A percentile compares a stretch with the other conserved stretches of the same genome.
phyloP scores from a whole-genome alignment of 2,888 invertebrate species.

The Drosophila setosimentum region DNA sequence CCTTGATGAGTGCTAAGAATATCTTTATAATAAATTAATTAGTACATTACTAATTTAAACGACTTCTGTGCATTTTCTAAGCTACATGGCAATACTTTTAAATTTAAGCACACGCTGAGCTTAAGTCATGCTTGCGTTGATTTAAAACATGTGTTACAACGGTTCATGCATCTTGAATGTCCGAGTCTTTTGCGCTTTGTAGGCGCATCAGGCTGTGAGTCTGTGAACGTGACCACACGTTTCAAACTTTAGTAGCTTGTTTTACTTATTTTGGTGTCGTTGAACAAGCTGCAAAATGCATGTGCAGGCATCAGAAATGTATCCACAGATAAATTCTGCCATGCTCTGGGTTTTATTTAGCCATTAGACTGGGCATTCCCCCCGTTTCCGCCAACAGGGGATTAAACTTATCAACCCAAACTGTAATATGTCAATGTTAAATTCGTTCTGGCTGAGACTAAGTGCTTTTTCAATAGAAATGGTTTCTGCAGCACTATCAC shows the following conservation, averaged over 20 bases:
- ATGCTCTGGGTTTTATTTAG: constrained; percentile 37
- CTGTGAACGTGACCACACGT: constrained; percentile 60
- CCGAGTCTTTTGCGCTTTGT: constrained; percentile 25
- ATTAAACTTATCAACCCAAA: constrained; percentile 24
- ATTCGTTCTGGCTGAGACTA: constrained; percentile 62
- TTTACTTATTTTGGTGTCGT: constrained; percentile 64
- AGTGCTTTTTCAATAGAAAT: constrained; percentile 74
- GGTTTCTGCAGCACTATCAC: constrained; percentile 33
- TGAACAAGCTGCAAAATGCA: constrained; percentile 72
- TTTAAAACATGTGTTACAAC: not conserved
- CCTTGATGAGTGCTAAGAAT: too few species aligned
- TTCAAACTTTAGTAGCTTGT: constrained; percentile 39
- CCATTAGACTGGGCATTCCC: constrained; percentile 51
- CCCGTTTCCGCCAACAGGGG: constrained; percentile 1
- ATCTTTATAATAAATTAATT: not conserved
- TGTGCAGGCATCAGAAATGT: constrained; percentile 60
- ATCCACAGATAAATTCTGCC: constrained; percentile 20
- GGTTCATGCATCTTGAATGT: constrained; percentile 9
- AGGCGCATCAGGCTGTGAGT: constrained; percentile 66
- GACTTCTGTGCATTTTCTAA: not conserved
- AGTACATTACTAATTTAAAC: not conserved
- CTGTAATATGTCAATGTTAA: constrained; percentile 52
- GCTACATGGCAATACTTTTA: too few species aligned
- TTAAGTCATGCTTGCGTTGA: not conserved
- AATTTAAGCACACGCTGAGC: not conserved